Conservation (phyloP, 2,797 vertebrate species). For the Syngnathus rostellatus region DNA sequence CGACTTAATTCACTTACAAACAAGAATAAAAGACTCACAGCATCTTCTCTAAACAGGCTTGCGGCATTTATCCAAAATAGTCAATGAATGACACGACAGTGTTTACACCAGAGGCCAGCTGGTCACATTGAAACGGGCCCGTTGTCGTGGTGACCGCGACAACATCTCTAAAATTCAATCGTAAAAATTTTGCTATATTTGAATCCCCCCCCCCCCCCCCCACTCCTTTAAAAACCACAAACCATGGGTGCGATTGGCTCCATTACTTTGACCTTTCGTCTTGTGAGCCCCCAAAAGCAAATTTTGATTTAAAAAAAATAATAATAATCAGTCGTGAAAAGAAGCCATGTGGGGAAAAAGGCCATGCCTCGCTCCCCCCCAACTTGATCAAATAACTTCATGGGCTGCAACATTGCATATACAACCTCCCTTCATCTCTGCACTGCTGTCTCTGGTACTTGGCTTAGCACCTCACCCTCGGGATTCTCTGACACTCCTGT, state of each 20-base stretch:
- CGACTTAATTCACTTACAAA: neutral
- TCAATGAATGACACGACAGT: neutral
- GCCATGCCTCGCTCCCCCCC: neutral
- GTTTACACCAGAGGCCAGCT: slow-evolving; percentile 5
- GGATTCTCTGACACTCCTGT: slow-evolving; percentile 2
- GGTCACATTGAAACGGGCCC: neutral
- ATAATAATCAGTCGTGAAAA: neutral
- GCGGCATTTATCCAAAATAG: neutral
- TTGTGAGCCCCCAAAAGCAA: neutral
- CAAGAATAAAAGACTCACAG: neutral
- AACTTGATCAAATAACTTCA: neutral
- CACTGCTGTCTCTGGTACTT: neutral
- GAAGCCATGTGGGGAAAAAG: slow-evolving; percentile 6
- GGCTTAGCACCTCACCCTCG: slow-evolving; percentile 1
- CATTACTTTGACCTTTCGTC: neutral
- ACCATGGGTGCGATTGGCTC: neutral
- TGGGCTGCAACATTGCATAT: slow-evolving; percentile 1
- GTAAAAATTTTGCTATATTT: neutral
- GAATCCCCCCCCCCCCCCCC: neutral
- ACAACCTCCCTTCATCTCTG: neutral
- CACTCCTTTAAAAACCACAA: neutral
- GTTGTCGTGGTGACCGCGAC: slow-evolving; percentile 2
- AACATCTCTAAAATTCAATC: neutral
- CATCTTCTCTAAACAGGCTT: neutral
- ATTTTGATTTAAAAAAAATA: slow-evolving; percentile 6